Percentiles rank a stretch among this genome's conserved stretches.
Conservation (phyloP, 2,797 vertebrate species). For the Oceanodroma leucorhoa region DNA sequence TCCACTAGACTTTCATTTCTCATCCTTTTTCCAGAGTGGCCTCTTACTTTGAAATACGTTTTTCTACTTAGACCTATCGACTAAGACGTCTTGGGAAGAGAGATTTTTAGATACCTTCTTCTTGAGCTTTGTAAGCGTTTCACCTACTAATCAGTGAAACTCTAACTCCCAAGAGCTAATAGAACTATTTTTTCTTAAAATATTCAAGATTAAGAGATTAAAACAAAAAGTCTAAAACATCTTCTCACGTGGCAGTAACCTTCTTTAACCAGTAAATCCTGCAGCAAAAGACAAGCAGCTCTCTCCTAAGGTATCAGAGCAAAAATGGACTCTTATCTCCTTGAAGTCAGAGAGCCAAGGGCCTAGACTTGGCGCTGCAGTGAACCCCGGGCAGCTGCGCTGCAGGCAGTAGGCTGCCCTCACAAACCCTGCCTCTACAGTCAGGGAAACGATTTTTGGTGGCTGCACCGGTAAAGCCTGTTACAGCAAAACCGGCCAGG, state of each 20-base stretch:
- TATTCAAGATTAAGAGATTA: background rate
- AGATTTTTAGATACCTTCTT: background rate
- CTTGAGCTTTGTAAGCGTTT: background rate
- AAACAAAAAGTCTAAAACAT: background rate
- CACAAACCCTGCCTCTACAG: background rate
- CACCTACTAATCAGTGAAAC: background rate
- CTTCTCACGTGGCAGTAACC: background rate
- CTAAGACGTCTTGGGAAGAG: background rate
- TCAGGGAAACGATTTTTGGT: background rate
- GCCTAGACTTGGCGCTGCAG: background rate
- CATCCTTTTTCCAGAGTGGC: background rate
- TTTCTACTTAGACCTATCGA: background rate
- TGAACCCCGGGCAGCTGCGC: background rate
- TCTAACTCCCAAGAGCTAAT: background rate
- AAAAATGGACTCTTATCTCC: background rate
- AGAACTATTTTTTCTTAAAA: background rate
- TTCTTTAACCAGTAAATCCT: background rate
- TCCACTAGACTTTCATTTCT: background rate
- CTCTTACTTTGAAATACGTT: background rate
- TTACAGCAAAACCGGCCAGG: background rate
- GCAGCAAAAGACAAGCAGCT: background rate
- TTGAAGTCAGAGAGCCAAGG: background rate
- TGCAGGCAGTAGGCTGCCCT: background rate
- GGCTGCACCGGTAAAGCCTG: background rate
- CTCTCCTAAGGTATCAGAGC: background rate